Percentiles rank a stretch among this genome's conserved stretches.
phyloP scores from a whole-genome alignment of 2,113 vertebrate genomes.

The Saguinus imperator region DNA sequence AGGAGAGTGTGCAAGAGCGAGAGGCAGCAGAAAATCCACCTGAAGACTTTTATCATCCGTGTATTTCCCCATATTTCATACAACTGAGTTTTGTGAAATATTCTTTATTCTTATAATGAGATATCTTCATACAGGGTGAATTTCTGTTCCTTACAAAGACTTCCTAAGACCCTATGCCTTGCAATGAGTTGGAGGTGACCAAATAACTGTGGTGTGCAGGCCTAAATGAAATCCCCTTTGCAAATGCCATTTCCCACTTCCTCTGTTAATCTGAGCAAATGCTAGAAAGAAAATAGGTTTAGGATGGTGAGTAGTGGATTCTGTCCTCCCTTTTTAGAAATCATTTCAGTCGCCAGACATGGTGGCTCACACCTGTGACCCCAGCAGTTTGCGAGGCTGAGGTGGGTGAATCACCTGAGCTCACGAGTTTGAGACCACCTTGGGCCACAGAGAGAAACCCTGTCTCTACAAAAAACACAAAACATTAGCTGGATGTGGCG shows the following conservation, averaged over 20 bases:
- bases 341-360: too few relatives aligned
- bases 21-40: background rate
- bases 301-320: fast-evolving
- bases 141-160: too few relatives aligned
- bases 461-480: too few relatives aligned
- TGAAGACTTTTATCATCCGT: background rate
- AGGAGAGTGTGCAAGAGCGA: background rate
- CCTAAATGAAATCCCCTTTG: background rate
- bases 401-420: too few relatives aligned
- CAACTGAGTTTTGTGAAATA: background rate
- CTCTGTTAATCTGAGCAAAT: background rate
- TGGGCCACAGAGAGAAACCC: too few relatives aligned
- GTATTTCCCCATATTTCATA: background rate
- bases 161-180: too few relatives aligned
- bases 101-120: background rate
- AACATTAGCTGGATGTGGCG: fast-evolving
- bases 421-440: too few relatives aligned
- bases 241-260: background rate
- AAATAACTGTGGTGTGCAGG: background rate
- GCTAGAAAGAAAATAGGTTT: background rate
- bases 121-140: background rate
- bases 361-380: too few relatives aligned
- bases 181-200: background rate
- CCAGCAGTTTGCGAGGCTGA: too few relatives aligned
- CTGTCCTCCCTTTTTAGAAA: background rate